Percentiles rank a stretch among this genome's conserved stretches.
These are phyloP conservation scores for Alloplasta piceator DNA, from an alignment of 2,888 invertebrate genomes.

Conservation along the genomic window DNA sequence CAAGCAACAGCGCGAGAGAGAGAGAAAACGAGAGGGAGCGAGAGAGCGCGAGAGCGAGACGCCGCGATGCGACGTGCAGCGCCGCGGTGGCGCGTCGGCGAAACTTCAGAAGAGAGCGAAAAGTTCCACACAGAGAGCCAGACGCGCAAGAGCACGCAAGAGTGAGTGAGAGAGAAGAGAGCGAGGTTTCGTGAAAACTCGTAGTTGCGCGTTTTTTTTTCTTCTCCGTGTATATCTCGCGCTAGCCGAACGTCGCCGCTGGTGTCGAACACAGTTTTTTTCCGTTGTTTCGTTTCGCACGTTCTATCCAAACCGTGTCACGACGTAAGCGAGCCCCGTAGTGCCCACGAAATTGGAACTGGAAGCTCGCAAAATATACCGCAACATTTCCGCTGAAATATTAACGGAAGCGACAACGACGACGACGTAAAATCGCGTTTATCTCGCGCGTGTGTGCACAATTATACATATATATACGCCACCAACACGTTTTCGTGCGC, in stretches of 20 bases:
- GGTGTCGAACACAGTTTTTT: slow-evolving; percentile 2
- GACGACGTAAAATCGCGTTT: background rate
- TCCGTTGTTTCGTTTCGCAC: slow-evolving; percentile 22
- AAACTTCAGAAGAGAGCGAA: slow-evolving; percentile 43
- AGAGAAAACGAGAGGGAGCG: slow-evolving; percentile 34
- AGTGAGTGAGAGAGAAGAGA: slow-evolving; percentile 63
- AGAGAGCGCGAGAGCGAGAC: slow-evolving; percentile 32
- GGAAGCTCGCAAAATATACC: slow-evolving; percentile 4
- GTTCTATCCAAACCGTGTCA: slow-evolving; percentile 38
- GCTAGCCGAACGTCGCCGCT: background rate
- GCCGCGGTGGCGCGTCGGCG: slow-evolving; percentile 70
- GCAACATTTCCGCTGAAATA: background rate
- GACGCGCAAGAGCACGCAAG: background rate
- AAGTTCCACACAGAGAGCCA: no score
- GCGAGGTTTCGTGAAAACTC: slow-evolving; percentile 73
- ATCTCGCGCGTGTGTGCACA: background rate
- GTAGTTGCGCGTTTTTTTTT: slow-evolving; percentile 69
- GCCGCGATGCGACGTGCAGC: slow-evolving; percentile 57
- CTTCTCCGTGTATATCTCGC: slow-evolving; percentile 25
- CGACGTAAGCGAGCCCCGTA: slow-evolving; percentile 53
- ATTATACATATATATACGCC: background rate
- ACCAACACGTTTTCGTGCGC: slow-evolving; percentile 31
- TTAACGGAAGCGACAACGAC: slow-evolving; percentile 3
- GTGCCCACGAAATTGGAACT: slow-evolving; percentile 44
- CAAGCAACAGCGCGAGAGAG: slow-evolving; percentile 43